Base-by-base conservation (phyloP, 1,140 invertebrate genomes). In the Orchestia grillus region DNA sequence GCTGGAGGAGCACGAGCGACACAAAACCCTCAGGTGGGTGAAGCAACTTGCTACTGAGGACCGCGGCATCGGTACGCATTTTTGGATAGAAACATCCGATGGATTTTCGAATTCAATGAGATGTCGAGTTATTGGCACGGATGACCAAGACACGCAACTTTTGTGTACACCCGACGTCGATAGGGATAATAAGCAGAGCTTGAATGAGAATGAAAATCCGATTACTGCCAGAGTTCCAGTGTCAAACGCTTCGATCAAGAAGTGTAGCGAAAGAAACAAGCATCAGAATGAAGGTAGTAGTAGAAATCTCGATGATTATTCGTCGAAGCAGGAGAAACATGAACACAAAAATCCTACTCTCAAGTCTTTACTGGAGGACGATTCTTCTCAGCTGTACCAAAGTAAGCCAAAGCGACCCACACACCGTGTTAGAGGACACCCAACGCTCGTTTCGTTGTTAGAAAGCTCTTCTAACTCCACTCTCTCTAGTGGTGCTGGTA, bases 291-390 rank as follows among this genome's bases (percentile, higher is more conserved):
- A 87, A 6, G 8, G 36, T 41, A 90, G 88, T 90, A 3, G 28
- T 77, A 36, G 28, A 77, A 77, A 77, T 77, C 11, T 77, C 1
- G 36, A 77, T 77, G 36, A 77, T 36, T 77, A 1, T 77, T 28
- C 62, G 62, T 77, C 62, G 28, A 77, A 77, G 62, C 11, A 77
- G 11, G 62, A 77, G 28, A 23, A 23, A 23, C 8, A 0, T 19
- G 88, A 41, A 45, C 44, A 45, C 6, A 94, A 47, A 44, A 94
- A 94, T 94, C 92, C 92, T 19, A 94, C 92, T 40, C 44, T 94
- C 43, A 94, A 94, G 44, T 42, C 92, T 40, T n/a, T 94, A 45
- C 44, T 94, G 11, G 92, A 94, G 92, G 92, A 94, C 40, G 92
- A 94, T 47, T 23, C 92, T 4, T 94, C 92, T 44, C 43, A 94